phyloP scores from a whole-genome alignment of 2,113 vertebrate genomes.

The Boulengeromyrus knoepffleri region DNA sequence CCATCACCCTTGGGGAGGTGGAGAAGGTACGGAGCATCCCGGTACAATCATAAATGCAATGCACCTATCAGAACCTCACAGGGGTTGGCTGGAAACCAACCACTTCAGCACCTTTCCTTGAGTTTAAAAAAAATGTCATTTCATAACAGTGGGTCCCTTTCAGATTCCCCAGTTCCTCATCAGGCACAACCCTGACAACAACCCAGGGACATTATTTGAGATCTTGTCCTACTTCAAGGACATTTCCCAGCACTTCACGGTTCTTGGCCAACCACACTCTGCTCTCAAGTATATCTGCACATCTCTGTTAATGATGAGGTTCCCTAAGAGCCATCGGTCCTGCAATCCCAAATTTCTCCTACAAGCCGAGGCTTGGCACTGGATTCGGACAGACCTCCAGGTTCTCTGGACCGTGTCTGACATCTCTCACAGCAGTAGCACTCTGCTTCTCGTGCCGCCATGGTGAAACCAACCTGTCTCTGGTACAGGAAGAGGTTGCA shows the following conservation, averaged over 20 bases:
- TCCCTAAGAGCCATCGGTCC: not conserved
- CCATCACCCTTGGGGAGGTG: slow-evolving; percentile 90
- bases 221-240: not conserved
- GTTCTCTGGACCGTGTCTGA: not conserved
- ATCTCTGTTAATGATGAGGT: not conserved
- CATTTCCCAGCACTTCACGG: not conserved
- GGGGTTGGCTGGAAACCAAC: not conserved
- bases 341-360: not conserved
- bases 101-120: not conserved
- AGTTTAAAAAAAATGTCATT: not conserved
- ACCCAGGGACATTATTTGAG: too few relatives aligned
- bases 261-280: not conserved
- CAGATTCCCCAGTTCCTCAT: not conserved
- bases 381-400: not conserved
- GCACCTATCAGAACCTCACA: not conserved
- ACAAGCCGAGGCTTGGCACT: not conserved
- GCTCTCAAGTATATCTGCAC: too few relatives aligned
- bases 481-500: slow-evolving; percentile 8
- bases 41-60: not conserved
- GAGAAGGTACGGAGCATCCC: slow-evolving; percentile 65
- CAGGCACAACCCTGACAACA: not conserved
- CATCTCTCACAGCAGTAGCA: not conserved
- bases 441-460: not conserved
- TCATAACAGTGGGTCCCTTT: not conserved
- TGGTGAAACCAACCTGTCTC: not conserved